Conservation (phyloP, 2,113 vertebrate genomes). For the Clinocottus analis region DNA sequence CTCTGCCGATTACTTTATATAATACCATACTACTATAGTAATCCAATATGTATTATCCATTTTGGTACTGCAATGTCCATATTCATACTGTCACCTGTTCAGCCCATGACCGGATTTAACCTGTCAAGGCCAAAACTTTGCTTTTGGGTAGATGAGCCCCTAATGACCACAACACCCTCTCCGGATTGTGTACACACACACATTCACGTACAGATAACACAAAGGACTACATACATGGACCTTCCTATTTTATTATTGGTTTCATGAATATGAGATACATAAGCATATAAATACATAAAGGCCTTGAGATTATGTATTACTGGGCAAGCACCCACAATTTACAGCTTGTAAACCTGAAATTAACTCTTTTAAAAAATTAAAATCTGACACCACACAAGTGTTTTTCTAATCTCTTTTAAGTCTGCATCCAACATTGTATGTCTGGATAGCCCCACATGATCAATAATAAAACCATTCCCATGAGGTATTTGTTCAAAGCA, state of each 20-base stretch:
- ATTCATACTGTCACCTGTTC: neutral
- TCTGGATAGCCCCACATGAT: neutral
- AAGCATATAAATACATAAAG: neutral
- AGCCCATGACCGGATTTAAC: neutral
- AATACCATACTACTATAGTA: neutral
- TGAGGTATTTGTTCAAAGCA: neutral
- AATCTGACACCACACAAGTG: neutral
- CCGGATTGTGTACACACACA: neutral
- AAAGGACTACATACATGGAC: neutral
- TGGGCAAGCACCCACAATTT: neutral
- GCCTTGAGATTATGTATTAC: neutral
- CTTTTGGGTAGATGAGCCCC: neutral
- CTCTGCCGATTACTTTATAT: neutral
- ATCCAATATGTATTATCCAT: neutral
- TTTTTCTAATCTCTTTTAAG: neutral
- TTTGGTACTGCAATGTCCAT: neutral
- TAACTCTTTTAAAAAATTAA: neutral
- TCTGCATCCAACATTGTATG: neutral
- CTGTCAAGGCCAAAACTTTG: neutral
- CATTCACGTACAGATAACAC: neutral
- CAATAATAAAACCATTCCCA: constrained; percentile 1
- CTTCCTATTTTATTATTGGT: neutral
- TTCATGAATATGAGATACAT: neutral
- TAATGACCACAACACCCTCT: neutral
- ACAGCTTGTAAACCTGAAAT: neutral